Evolutionary conservation across 2,888 invertebrate species (phyloP).

Genomic region (Macaria notata): DNA sequence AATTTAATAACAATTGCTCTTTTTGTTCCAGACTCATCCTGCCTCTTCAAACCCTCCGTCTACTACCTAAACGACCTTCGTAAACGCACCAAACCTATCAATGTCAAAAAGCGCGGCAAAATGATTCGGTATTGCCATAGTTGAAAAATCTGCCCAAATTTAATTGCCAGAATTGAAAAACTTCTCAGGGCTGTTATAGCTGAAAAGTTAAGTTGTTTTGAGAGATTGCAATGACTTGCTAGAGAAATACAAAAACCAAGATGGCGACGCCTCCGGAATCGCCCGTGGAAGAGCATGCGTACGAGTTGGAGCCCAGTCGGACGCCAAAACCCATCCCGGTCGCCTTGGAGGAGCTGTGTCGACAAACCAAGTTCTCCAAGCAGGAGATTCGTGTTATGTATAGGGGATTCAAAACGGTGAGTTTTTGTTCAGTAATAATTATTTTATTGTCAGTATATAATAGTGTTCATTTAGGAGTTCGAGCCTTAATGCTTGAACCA

Average conservation of each 20-base stretch:
- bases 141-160: slow-evolving; percentile 3
- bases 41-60: slow-evolving; percentile 48
- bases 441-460: no score
- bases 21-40: slow-evolving; percentile 56
- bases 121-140: slow-evolving; percentile 25
- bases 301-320: slow-evolving; percentile 91
- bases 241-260: slow-evolving; percentile 34
- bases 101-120: slow-evolving; percentile 26
- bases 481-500: no score
- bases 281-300: slow-evolving; percentile 92
- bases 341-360: slow-evolving; percentile 94
- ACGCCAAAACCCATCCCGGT: slow-evolving; percentile 92
- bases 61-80: slow-evolving; percentile 1
- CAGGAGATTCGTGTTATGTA: slow-evolving; percentile 99
- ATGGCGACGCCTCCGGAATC: slow-evolving; percentile 95
- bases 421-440: slow-evolving; percentile 45
- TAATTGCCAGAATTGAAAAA: no score
- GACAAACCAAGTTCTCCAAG: slow-evolving; percentile 96
- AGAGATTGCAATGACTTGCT: slow-evolving; percentile 18
- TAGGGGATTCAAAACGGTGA: slow-evolving; percentile 97
- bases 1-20: slow-evolving; percentile 6
- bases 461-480: no score
- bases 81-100: slow-evolving; percentile 16
- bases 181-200: neutral
- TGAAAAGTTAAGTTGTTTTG: slow-evolving; percentile 21